phyloP scores from a whole-genome alignment of 2,113 vertebrate genomes.

The Myodes glareolus region DNA sequence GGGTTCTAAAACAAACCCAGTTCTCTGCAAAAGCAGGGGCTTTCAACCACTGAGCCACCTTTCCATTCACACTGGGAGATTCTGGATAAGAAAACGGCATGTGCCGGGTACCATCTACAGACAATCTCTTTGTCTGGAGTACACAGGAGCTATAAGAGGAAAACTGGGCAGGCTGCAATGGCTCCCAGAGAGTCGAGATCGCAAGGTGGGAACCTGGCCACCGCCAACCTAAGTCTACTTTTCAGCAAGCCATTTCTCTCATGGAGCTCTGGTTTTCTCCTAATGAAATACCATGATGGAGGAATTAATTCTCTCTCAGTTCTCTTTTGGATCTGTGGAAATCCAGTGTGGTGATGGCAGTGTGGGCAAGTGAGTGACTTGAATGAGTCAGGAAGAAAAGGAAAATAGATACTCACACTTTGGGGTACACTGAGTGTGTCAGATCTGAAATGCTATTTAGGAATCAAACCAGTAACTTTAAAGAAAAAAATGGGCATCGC shows the following conservation, averaged over 20 bases:
- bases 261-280: neutral
- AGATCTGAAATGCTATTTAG: neutral
- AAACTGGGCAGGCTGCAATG: neutral
- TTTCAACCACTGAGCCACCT: too few relatives aligned
- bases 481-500: neutral
- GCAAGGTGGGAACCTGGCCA: neutral
- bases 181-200: neutral
- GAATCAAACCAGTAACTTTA: neutral
- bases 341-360: neutral
- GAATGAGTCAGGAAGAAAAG: neutral
- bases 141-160: neutral
- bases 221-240: neutral
- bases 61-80: neutral
- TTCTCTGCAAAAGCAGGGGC: neutral
- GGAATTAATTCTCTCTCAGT: neutral
- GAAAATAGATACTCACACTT: neutral
- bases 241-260: neutral
- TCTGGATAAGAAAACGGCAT: neutral
- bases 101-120: neutral
- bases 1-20: neutral
- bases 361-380: neutral
- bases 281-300: neutral
- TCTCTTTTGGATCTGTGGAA: neutral
- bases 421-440: neutral
- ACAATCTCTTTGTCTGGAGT: neutral